Conservation (phyloP, 2,113 vertebrate species). For the Nothobranchius furzeri region DNA sequence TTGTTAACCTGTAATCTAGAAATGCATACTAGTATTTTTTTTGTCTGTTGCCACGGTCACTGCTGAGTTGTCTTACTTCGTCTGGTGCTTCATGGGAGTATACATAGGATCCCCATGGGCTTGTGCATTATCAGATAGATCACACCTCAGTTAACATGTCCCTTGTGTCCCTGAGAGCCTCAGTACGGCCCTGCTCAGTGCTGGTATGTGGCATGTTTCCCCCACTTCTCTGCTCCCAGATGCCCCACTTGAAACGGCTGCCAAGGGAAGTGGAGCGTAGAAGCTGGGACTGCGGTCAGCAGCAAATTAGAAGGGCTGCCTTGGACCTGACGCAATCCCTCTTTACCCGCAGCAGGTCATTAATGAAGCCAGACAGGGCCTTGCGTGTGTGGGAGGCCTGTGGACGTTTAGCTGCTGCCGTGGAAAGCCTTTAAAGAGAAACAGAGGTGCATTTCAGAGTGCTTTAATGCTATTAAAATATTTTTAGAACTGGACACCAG, state of each 20-base stretch:
- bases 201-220: slow-evolving; percentile 59
- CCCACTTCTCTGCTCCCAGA: slow-evolving; percentile 52
- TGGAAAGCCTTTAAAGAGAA: slow-evolving; percentile 66
- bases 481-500: slow-evolving; percentile 61
- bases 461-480: slow-evolving; percentile 69
- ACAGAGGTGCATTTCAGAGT: slow-evolving; percentile 52
- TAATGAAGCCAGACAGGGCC: slow-evolving; percentile 71
- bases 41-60: too few species aligned
- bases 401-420: slow-evolving; percentile 39
- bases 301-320: slow-evolving; percentile 69
- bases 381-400: slow-evolving; percentile 60
- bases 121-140: slow-evolving; percentile 35
- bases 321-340: slow-evolving; percentile 67
- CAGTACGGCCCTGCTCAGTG: slow-evolving; percentile 33
- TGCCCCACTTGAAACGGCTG: slow-evolving; percentile 63
- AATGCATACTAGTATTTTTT: too few species aligned
- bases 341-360: slow-evolving; percentile 61
- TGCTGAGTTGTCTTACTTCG: not conserved
- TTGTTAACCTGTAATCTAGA: too few species aligned
- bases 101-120: slow-evolving; percentile 17
- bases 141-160: slow-evolving; percentile 46
- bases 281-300: slow-evolving; percentile 57
- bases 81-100: slow-evolving; percentile 35
- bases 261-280: slow-evolving; percentile 54
- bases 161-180: slow-evolving; percentile 20